Evolutionary conservation across 2,888 invertebrate genomes (phyloP).

Genomic region (Lasioglossum malachurum): DNA sequence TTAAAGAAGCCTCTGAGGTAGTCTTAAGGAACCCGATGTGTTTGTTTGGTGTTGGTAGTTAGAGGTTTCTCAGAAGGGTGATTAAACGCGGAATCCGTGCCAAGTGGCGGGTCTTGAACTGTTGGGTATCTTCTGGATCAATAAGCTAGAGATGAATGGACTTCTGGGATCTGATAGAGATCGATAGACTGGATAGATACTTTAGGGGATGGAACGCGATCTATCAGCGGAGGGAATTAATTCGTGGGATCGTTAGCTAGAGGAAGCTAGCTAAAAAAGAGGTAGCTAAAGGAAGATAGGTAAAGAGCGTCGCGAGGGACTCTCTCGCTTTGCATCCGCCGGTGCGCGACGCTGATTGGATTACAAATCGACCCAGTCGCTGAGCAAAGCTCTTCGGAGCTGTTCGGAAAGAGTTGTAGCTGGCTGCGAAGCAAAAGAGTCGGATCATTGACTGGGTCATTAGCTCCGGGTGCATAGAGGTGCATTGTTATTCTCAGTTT

Average conservation of each 20-base stretch:
- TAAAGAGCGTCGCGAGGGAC: neutral
- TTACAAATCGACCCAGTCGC: neutral
- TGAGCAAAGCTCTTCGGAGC: neutral
- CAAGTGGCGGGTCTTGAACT: neutral
- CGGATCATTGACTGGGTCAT: neutral
- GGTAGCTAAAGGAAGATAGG: neutral
- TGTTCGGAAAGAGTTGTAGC: neutral
- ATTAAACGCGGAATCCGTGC: conserved; percentile 42
- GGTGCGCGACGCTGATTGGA: neutral
- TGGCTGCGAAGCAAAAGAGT: neutral
- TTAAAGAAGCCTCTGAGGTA: conserved; percentile 1
- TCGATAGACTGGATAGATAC: neutral
- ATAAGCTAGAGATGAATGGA: neutral
- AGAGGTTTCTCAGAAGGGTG: conserved; percentile 24
- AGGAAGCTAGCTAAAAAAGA: neutral
- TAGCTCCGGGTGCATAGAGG: neutral
- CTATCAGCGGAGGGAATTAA: neutral
- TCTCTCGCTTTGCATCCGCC: neutral
- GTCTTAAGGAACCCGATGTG: conserved; percentile 9
- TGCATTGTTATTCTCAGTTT: neutral
- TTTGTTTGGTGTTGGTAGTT: conserved; percentile 5
- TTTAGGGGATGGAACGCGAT: neutral
- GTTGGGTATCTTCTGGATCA: neutral
- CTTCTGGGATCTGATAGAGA: too few species aligned
- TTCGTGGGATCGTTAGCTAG: neutral